Conservation (phyloP, 2,797 vertebrate genomes). For the Pipistrellus pygmaeus region DNA sequence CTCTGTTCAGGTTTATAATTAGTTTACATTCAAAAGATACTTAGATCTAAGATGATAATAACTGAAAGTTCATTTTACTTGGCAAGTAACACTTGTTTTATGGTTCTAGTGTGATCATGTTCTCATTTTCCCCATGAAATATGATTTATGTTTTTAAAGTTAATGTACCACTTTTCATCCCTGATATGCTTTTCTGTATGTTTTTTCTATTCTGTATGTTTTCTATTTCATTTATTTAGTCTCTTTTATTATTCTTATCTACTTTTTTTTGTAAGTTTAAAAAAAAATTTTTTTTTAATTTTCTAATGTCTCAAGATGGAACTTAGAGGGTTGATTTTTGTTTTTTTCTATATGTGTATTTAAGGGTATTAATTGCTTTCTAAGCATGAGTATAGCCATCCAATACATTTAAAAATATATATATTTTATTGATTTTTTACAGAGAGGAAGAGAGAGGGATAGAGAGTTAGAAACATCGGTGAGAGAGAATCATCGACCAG, state of each 20-base stretch:
- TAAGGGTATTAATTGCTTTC: neutral
- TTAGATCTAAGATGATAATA: neutral
- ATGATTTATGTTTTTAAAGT: neutral
- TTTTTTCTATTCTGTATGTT: neutral
- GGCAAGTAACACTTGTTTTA: neutral
- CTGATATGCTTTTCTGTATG: neutral
- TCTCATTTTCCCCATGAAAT: neutral
- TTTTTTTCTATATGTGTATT: neutral
- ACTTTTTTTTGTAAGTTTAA: neutral
- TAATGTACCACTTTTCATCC: conserved; percentile 12
- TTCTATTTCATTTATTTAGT: conserved; percentile 16
- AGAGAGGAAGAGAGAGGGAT: too few relatives aligned
- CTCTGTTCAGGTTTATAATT: neutral
- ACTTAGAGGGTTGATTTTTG: conserved; percentile 4
- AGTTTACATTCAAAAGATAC: neutral
- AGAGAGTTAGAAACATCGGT: too few relatives aligned
- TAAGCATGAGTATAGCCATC: neutral
- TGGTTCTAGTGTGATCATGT: neutral
- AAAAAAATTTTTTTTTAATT: neutral
- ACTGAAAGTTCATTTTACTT: conserved; percentile 37
- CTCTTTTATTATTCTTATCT: neutral
- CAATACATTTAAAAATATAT: neutral
- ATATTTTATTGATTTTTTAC: too few relatives aligned
- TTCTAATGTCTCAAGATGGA: neutral
- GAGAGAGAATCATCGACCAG: too few relatives aligned